Evolutionary conservation across 1,140 invertebrate genomes (phyloP), one percentile per base, ranked within the genome.

Genomic region (Dendroctonus valens): DNA sequence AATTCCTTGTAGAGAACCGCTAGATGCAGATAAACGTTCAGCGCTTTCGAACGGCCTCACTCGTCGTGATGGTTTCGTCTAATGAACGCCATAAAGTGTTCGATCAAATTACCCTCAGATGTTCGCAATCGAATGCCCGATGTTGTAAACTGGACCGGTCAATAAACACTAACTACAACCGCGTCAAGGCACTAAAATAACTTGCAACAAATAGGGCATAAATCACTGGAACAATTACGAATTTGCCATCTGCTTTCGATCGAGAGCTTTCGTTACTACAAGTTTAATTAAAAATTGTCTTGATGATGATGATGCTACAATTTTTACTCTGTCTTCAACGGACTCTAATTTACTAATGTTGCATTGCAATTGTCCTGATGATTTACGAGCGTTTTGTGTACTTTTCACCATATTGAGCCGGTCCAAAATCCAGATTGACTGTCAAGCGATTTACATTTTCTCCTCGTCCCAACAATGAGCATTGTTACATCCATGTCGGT

Each of bases 1-100:
- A 76, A 76, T 77, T 76, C 75, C 72, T 75, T 73, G 61, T 75
- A 74, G 58, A 75, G 75, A 70, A 70, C 68, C 69, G 68, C 68
- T 72, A 71, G 69, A 75, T 74, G 70, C 69, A 74, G 72, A 75
- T 75, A 73, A 73, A 72, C 67, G 42, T 65, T 67, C 49, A 57
- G 40, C 60, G 63, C 49, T 71, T 53, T 70, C 60, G 52, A 69
- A 70, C 52, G 59, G 44, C 54, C 51, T 9, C 40, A 38, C 49
- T 73, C 67, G 69, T 73, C 69, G 72, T 73, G 68, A 73, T 73
- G 61, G 61, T 71, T 50, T 57, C 46, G 60, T 71, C 66, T 73
- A 70, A 73, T 73, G 68, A 68, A 69, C 53, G 65, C 66, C 66
- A 73, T 73, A 73, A 73, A 71, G 67, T 72, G 69, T 71, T 70